phyloP scores from a whole-genome alignment of 2,113 vertebrate species.

The Gobius niger region DNA sequence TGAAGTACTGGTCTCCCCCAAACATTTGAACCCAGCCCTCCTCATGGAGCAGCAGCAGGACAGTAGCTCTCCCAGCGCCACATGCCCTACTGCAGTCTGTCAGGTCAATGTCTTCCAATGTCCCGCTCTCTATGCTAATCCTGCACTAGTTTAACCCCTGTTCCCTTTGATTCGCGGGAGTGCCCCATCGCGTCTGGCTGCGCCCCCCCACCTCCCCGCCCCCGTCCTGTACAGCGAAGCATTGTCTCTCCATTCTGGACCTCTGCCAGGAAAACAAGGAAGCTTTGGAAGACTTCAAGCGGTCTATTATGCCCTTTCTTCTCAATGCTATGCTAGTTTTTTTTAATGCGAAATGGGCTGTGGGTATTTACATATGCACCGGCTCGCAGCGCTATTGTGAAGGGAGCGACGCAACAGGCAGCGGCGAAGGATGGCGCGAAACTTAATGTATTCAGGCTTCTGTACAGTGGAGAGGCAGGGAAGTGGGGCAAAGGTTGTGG shows the following conservation, averaged over 20 bases:
- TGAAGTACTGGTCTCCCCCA: too few species aligned
- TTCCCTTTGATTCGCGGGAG: conserved; percentile 25
- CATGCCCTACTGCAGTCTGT: conserved; percentile 36
- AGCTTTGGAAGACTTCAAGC: conserved; percentile 64
- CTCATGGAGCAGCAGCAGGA: neutral
- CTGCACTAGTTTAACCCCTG: conserved; percentile 25
- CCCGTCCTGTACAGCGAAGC: conserved; percentile 58
- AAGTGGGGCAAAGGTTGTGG: conserved; percentile 2
- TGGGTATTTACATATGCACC: conserved; percentile 63
- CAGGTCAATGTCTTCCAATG: conserved; percentile 54
- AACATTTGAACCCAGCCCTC: too few species aligned
- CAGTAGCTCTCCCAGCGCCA: neutral
- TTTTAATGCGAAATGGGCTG: conserved; percentile 55
- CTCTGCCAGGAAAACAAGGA: conserved; percentile 61
- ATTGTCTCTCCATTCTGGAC: conserved; percentile 70
- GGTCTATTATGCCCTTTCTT: conserved; percentile 59
- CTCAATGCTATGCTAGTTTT: conserved; percentile 48
- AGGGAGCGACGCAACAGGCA: conserved; percentile 44
- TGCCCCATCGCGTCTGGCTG: conserved; percentile 27
- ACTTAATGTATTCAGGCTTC: conserved; percentile 43
- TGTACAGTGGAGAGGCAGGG: conserved; percentile 22
- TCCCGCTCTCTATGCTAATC: conserved; percentile 14
- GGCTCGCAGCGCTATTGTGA: conserved; percentile 63
- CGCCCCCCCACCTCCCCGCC: conserved; percentile 18
- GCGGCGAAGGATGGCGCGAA: conserved; percentile 28